Percentiles rank a stretch among this genome's conserved stretches.
Evolutionary conservation across 2,113 vertebrate species (phyloP).

Genomic region (Serilophus lunatus): DNA sequence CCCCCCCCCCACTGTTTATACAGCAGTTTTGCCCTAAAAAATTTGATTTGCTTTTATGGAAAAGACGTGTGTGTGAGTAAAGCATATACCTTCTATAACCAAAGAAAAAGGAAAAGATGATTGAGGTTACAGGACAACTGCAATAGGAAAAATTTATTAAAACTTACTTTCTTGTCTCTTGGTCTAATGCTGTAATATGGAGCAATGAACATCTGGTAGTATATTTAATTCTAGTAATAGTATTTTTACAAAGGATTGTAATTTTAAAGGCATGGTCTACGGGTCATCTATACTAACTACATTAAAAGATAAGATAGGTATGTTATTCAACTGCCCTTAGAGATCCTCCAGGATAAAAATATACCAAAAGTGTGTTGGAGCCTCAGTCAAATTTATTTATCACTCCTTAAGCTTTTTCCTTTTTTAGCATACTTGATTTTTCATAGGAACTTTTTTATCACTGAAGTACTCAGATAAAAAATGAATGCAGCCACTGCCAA

Average conservation of each 20-base stretch:
- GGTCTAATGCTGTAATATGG: neutral
- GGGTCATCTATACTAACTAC: neutral
- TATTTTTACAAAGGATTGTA: constrained; percentile 42
- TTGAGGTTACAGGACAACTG: neutral
- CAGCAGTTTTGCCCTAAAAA: constrained; percentile 46
- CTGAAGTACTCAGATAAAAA: neutral
- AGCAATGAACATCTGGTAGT: neutral
- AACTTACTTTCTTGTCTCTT: constrained; percentile 13
- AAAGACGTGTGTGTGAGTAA: constrained; percentile 46
- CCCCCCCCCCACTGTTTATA: neutral
- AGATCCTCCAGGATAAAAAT: neutral
- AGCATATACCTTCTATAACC: constrained; percentile 1
- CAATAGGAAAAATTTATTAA: constrained; percentile 19
- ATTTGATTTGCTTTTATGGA: constrained; percentile 57
- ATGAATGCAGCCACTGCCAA: neutral
- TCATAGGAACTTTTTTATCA: neutral
- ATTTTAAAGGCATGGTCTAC: constrained; percentile 47
- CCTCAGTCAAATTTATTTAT: neutral
- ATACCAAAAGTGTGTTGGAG: neutral
- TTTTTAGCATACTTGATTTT: neutral
- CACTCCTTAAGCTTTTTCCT: neutral
- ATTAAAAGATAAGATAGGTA: constrained; percentile 54
- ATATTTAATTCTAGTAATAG: constrained; percentile 52
- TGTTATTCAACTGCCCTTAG: constrained; percentile 31
- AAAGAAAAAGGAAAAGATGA: constrained; percentile 6